These are phyloP conservation scores for Drosophila recens DNA, from an alignment of 2,888 invertebrate genomes.

Conservation along the genomic window DNA sequence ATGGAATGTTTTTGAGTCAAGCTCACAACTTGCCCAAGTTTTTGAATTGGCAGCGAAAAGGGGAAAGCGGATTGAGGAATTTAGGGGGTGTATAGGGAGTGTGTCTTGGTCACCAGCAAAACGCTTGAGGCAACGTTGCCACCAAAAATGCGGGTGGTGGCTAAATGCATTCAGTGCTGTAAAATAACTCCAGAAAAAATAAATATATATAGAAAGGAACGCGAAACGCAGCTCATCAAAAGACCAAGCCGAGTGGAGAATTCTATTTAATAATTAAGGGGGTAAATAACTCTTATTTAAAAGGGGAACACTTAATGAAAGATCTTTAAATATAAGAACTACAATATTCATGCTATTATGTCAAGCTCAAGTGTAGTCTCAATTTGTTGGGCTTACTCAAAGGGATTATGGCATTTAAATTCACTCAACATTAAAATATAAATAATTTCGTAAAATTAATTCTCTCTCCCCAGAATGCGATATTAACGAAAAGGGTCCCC, in stretches of 20 bases:
- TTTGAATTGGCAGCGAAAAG: constrained; percentile 7
- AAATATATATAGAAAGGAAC: background rate
- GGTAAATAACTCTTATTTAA: background rate
- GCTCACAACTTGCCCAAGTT: constrained; percentile 46
- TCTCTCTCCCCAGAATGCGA: no score
- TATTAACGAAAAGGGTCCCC: no score
- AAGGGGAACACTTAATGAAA: background rate
- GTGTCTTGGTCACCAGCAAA: constrained; percentile 42
- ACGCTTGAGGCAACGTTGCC: constrained; percentile 33
- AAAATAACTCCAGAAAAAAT: constrained; percentile 1
- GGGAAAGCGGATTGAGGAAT: background rate
- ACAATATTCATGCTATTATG: no score
- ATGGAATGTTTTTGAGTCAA: constrained; percentile 67
- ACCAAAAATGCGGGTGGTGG: constrained; percentile 27
- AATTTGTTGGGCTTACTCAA: no score
- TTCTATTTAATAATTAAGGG: background rate
- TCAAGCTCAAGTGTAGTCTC: no score
- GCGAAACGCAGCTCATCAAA: constrained; percentile 15
- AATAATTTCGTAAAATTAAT: no score
- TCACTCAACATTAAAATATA: no score
- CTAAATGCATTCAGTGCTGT: constrained; percentile 40
- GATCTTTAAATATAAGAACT: no score
- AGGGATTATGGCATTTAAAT: no score
- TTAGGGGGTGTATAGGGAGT: background rate
- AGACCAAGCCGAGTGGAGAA: background rate